Conservation (phyloP, 1,140 invertebrate species). For the Trichomalopsis sarcophagae region DNA sequence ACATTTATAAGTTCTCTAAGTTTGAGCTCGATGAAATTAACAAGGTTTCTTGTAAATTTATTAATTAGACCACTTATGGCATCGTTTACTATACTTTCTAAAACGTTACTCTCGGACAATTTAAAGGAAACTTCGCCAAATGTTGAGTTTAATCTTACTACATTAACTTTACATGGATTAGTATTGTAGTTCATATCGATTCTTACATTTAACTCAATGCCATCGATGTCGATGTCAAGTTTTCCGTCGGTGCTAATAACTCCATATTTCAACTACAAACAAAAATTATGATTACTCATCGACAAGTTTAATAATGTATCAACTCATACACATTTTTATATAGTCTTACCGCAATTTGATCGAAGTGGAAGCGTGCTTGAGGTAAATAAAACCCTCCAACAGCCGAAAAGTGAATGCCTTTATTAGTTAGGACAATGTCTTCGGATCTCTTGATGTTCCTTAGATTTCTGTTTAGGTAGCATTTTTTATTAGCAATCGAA, state of each 20-base stretch:
- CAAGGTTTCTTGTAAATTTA: not conserved
- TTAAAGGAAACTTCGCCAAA: conserved; percentile 1
- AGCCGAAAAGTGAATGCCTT: not conserved
- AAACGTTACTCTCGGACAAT: not conserved
- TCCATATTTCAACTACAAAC: conserved; percentile 14
- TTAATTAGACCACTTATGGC: not conserved
- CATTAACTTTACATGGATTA: not conserved
- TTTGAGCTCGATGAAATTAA: conserved; percentile 43
- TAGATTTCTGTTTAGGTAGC: not conserved
- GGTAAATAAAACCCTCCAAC: not conserved
- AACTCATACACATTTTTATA: not conserved
- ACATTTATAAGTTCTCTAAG: conserved; percentile 20
- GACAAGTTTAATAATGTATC: not conserved
- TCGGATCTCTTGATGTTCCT: not conserved
- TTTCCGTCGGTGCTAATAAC: not conserved
- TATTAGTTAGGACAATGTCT: not conserved
- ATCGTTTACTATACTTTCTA: not conserved
- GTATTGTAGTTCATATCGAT: conserved; percentile 13
- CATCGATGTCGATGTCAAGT: not conserved
- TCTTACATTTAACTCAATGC: not conserved
- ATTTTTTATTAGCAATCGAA: not conserved
- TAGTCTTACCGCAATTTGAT: not conserved
- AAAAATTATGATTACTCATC: not conserved
- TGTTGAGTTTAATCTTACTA: not conserved
- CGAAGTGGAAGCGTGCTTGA: not conserved